A percentile compares a stretch with the other conserved stretches of the same genome.
Conservation (phyloP, 2,888 invertebrate genomes). For the Athalia circularis region DNA sequence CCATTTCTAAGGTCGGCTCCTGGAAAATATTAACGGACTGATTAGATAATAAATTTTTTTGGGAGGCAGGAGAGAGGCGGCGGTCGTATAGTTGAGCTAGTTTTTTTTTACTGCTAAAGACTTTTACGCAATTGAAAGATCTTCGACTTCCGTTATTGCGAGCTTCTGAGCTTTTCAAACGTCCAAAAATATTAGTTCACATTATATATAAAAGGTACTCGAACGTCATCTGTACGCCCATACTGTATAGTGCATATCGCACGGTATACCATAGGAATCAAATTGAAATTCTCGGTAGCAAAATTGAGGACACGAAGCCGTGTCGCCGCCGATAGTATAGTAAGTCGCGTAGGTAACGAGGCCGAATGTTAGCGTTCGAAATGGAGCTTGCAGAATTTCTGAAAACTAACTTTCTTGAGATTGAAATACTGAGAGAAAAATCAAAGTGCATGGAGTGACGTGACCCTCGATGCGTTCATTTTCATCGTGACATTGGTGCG, state of each 20-base stretch:
- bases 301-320: conserved; percentile 1
- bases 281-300: too few relatives aligned
- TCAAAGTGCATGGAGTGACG: background rate
- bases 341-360: conserved; percentile 1
- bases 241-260: too few relatives aligned
- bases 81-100: too few relatives aligned
- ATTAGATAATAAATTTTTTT: too few relatives aligned
- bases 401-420: background rate
- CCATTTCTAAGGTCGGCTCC: too few relatives aligned
- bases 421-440: background rate
- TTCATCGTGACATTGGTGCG: background rate
- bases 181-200: background rate
- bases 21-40: too few relatives aligned
- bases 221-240: too few relatives aligned
- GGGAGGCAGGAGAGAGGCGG: too few relatives aligned
- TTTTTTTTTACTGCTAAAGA: too few relatives aligned
- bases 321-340: background rate
- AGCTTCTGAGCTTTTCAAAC: background rate
- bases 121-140: conserved; percentile 24
- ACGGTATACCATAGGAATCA: too few relatives aligned
- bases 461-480: background rate
- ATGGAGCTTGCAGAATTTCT: background rate
- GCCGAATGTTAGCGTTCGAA: conserved; percentile 26
- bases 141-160: conserved; percentile 20
- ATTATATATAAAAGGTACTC: too few relatives aligned